Base-by-base conservation (phyloP, 2,113 vertebrate species). In the Alethe castanea region DNA sequence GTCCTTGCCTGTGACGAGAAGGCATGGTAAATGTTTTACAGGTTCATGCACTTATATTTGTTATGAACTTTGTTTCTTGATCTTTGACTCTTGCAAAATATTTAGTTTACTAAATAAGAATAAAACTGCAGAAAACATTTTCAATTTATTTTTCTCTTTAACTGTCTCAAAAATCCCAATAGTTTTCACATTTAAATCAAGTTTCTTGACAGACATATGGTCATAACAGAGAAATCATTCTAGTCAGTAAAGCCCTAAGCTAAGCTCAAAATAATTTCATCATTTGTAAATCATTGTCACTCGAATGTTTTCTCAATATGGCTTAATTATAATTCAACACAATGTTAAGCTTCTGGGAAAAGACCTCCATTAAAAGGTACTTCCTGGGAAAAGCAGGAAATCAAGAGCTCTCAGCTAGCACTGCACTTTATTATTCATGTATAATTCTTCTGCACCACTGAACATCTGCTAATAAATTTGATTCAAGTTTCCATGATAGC, bases 391-490 rank as follows among this genome's bases (percentile, higher is more conserved):
- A 96, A 96, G 89, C 0, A n/a, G 74, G 77, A 96, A 96, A 96
- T 81, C 29, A 17, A 96, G 86, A 96, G 73, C 92, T 97, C 88
- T 93, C 93, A 81, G 84, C 76, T 94, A 94, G 61, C 80, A 93
- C 26, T 69, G 52, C 82, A 78, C 48, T 97, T 95, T 92, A 95
- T 95, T 97, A 97, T 97, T 97, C 93, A 94, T 53, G 86, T 94
- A 66, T 87, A 93, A 97, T 90, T 97, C 84, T 97, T 93, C 88
- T 92, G 90, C 88, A 91, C 61, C 71, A 48, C 88, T 91, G 95
- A 98, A 97, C 97, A 97, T 97, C 97, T 97, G 97, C 80, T 97
- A 96, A 97, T 96, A 97, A 96, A 97, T 97, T 94, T 96, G 90
- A 95, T 95, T 98, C 93, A 91, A 90, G 92, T 95, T 94, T 97